phyloP scores from a whole-genome alignment of 37 sponge, comb jelly and placozoan species.

The Bolinopsis microptera region DNA sequence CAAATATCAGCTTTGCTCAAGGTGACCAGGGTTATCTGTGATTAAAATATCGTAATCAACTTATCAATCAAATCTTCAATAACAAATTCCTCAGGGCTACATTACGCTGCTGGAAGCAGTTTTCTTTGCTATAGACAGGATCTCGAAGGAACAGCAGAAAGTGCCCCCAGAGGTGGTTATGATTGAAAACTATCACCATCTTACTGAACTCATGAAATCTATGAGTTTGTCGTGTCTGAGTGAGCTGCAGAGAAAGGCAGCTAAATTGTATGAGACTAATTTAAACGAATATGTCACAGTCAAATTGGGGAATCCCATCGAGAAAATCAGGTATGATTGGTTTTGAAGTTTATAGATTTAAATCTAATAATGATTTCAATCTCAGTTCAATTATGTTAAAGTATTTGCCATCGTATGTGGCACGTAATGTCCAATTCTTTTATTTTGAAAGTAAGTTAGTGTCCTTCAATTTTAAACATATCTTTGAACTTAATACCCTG shows the following conservation, averaged over 20 bases:
- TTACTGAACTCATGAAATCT: not conserved
- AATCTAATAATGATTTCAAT: not conserved
- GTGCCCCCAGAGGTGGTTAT: slow-evolving; percentile 39
- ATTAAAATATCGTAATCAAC: too few relatives aligned
- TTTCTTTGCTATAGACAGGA: slow-evolving; percentile 41
- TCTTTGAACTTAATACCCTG: too few relatives aligned
- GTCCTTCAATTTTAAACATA: too few relatives aligned
- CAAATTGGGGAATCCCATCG: slow-evolving; percentile 52
- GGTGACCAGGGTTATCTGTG: too few relatives aligned
- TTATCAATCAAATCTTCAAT: too few relatives aligned
- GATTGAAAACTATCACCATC: slow-evolving; percentile 58
- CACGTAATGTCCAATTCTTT: too few relatives aligned
- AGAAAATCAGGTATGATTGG: slow-evolving; percentile 24
- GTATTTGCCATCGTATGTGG: too few relatives aligned
- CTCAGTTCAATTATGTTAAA: too few relatives aligned
- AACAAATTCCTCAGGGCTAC: slow-evolving; percentile 50
- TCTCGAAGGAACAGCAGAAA: slow-evolving; percentile 38
- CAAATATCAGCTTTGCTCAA: too few relatives aligned
- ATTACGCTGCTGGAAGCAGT: slow-evolving; percentile 32
- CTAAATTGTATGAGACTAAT: not conserved
- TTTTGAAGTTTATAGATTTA: not conserved
- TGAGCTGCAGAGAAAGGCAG: not conserved
- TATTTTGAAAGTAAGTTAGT: too few relatives aligned
- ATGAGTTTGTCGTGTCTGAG: slow-evolving; percentile 33
- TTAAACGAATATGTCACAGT: slow-evolving; percentile 39